Evolutionary conservation across 2,113 vertebrate genomes (phyloP).

Genomic region (Centrocercus urophasianus): DNA sequence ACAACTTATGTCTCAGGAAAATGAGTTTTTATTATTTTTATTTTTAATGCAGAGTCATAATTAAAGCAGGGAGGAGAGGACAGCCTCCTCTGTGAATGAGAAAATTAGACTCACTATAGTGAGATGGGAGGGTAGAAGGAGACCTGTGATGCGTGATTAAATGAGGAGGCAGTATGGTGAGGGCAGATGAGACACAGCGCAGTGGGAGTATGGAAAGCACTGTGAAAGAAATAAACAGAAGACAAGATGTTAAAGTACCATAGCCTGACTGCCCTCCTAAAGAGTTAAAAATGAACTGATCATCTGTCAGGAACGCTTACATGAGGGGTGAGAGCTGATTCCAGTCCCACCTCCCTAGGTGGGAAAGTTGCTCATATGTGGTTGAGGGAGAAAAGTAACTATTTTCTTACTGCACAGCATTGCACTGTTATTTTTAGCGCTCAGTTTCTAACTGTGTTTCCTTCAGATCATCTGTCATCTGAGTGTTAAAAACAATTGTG

Average conservation of each 20-base stretch:
- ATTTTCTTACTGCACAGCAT: neutral
- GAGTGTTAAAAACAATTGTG: neutral
- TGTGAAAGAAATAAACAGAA: conserved; percentile 61
- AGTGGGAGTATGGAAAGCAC: conserved; percentile 47
- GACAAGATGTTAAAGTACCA: conserved; percentile 52
- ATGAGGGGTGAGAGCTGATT: neutral
- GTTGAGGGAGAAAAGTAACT: conserved; percentile 17
- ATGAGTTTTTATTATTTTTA: conserved; percentile 41
- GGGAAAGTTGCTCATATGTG: conserved; percentile 11
- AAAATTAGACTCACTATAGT: conserved; percentile 61
- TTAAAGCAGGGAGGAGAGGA: conserved; percentile 67
- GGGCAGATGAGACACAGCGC: conserved; percentile 55
- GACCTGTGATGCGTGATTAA: conserved; percentile 62
- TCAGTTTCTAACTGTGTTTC: neutral
- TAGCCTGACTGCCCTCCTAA: conserved; percentile 38
- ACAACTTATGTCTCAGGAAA: conserved; percentile 43
- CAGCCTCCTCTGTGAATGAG: conserved; percentile 69
- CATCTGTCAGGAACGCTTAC: conserved; percentile 11
- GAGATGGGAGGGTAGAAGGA: conserved; percentile 60
- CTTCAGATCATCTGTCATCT: conserved; percentile 25
- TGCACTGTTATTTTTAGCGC: conserved; percentile 31
- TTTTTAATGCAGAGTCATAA: conserved; percentile 56
- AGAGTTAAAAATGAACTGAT: conserved; percentile 63
- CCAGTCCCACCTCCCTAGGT: neutral
- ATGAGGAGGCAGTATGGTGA: conserved; percentile 61